phyloP scores from a whole-genome alignment of 2,113 vertebrate genomes.

The Aptenodytes patagonicus region DNA sequence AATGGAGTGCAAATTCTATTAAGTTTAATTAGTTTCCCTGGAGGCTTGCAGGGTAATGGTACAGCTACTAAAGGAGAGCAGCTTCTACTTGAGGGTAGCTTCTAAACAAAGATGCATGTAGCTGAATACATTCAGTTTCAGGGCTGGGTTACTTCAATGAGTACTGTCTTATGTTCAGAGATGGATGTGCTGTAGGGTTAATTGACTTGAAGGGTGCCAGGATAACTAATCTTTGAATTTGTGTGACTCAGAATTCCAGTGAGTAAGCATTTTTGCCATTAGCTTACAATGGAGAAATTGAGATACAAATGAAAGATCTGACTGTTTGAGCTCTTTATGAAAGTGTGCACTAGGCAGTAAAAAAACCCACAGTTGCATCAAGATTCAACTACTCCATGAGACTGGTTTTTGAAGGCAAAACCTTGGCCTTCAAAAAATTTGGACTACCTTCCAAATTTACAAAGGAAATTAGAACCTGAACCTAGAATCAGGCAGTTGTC shows the following conservation, averaged over 20 bases:
- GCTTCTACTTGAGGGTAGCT: not conserved
- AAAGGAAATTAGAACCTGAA: not conserved
- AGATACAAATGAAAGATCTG: not conserved
- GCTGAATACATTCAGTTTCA: not conserved
- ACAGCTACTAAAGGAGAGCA: not conserved
- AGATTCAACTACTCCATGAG: not conserved
- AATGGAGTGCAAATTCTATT: not conserved
- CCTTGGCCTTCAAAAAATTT: not conserved
- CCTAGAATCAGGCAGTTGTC: not conserved
- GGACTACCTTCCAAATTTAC: not conserved
- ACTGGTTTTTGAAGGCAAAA: not conserved
- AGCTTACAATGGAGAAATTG: not conserved
- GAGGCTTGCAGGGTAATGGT: not conserved
- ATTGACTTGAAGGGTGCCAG: not conserved
- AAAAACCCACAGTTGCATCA: rapidly evolving
- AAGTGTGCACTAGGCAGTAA: not conserved
- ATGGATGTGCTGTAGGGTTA: not conserved
- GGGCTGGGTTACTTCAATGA: not conserved
- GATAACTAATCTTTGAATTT: not conserved
- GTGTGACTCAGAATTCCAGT: not conserved
- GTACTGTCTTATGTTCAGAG: not conserved
- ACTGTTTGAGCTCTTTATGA: not conserved
- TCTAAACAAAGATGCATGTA: not conserved
- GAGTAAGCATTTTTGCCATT: not conserved
- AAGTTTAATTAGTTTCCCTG: constrained; percentile 11